Base-by-base conservation (phyloP, 1,140 invertebrate species). In the Brevipalpus yothersi region DNA sequence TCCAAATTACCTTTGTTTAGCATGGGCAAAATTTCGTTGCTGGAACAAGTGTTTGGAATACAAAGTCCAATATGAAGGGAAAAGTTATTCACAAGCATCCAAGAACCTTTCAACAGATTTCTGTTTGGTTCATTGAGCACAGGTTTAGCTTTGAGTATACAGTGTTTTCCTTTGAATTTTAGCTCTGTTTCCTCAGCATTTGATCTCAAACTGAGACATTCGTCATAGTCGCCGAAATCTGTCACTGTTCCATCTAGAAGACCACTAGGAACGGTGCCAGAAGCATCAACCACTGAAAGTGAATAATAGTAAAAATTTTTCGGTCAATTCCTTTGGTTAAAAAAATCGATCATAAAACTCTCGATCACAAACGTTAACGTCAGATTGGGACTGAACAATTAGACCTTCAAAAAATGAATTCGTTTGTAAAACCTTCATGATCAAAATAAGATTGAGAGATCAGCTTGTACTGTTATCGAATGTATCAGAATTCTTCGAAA, bases 191-290 rank as follows among this genome's bases (percentile, higher is more conserved):
- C 21, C 2, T 2, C 10, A 51, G n/a, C 21, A 10, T 9, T 19
- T 17, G 7, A 51, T 51, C 23, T 56, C 17, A 63, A 54, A 15
- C 55, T 58, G 31, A 67, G 21, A 58, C 66, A 67, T 62, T 67
- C 61, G 59, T 67, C 66, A 56, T 63, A 67, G 11, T 65, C 62
- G 17, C 66, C 66, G 49, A 67, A 64, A 21, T 59, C 58, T 10
- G 61, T 56, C 9, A 67, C 51, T 12, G 62, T 65, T 31, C 66
- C 66, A 56, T 63, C 63, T 15, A 63, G 58, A 47, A 64, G 59
- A 15, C 66, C 66, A 57, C 60, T 62, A 3, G 66, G 64, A 17
- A 64, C 42, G 40, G 62, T 61, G 11, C 63, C 63, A 19, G 60
- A 62, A 39, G 66, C 61, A 63, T 67, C 66, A 40, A 65, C 58